Conservation (phyloP, 2,797 vertebrate species). For the Pangasius macronema region DNA sequence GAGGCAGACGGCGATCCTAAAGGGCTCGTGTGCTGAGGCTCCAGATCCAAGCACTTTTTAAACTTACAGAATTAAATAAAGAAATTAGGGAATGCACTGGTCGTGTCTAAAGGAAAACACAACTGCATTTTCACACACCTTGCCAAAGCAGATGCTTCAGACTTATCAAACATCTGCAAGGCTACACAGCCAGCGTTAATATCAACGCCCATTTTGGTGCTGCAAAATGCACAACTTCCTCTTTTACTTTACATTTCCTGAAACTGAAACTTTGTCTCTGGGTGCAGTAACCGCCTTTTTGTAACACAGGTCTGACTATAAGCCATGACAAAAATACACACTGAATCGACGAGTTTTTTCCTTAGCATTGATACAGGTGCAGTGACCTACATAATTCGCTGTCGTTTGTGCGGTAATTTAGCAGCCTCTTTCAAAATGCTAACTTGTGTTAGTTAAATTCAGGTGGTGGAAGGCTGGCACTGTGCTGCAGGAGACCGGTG, state of each 20-base stretch:
- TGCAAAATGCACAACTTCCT: constrained; percentile 61
- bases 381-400: background rate
- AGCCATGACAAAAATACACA: background rate
- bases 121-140: constrained; percentile 21
- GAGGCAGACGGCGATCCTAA: background rate
- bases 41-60: background rate
- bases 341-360: background rate
- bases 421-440: background rate
- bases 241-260: constrained; percentile 65
- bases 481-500: background rate
- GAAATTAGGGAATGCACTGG: constrained; percentile 20
- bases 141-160: background rate
- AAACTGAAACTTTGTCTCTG: constrained; percentile 58
- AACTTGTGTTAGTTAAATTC: background rate
- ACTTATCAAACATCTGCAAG: background rate
- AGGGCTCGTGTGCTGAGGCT: background rate
- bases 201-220: constrained; percentile 4
- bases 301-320: background rate
- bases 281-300: constrained; percentile 1
- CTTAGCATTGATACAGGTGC: background rate
- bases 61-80: constrained; percentile 5
- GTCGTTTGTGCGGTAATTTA: background rate
- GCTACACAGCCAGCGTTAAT: background rate
- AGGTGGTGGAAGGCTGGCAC: background rate
- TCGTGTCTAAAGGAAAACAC: constrained; percentile 3